Base-by-base conservation (phyloP, 1,140 invertebrate genomes). In the Gerris buenoi region DNA sequence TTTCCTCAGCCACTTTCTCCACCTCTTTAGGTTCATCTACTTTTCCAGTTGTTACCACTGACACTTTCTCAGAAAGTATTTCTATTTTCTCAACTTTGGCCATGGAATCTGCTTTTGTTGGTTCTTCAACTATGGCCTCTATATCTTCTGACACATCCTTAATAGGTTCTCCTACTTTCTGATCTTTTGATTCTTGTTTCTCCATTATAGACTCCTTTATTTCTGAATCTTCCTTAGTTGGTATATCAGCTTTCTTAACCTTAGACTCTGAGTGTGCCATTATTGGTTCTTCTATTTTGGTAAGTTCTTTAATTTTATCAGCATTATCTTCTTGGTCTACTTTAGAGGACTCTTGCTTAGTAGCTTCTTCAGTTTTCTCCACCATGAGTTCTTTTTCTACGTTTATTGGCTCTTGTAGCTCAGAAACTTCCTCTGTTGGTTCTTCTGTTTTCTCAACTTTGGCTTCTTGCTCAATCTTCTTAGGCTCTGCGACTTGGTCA, bases 311-410 rank as follows among this genome's bases (percentile, higher is more conserved):
- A 64, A 29, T 29, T 18, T 27, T 29, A 64, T 64, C 59, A 23
- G 63, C 27, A 62, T 27, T 60, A 61, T 69, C 63, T 65, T 64
- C 28, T 67, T 63, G 27, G 1, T 26, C 26, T 56, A 64, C 33
- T 1, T 22, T 56, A 25, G 64, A 2, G 25, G 46, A 57, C 1
- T 27, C 15, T 22, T 10, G 15, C 15, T 28, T 28, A 46, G 64
- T 65, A 33, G n/a, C 27, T 46, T 33, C 23, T 13, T 10, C n/a
- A 56, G 46, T 13, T n/a, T 56, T n/a, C n/a, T 56, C 46, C 10
- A 56, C 46, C 10, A n/a, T 56, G 10, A 13, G 10, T 56, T 13
- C n/a, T n/a, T 56, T 10, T 10, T 56, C 46, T 56, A 13, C 46
- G n/a, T 13, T n/a, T n/a, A 56, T 13, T 56, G 10, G 10, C n/a